Percentiles rank a stretch among this genome's conserved stretches.
These are phyloP conservation scores for Wasmannia auropunctata DNA, from an alignment of 1,140 invertebrate species.

Conservation along the genomic window DNA sequence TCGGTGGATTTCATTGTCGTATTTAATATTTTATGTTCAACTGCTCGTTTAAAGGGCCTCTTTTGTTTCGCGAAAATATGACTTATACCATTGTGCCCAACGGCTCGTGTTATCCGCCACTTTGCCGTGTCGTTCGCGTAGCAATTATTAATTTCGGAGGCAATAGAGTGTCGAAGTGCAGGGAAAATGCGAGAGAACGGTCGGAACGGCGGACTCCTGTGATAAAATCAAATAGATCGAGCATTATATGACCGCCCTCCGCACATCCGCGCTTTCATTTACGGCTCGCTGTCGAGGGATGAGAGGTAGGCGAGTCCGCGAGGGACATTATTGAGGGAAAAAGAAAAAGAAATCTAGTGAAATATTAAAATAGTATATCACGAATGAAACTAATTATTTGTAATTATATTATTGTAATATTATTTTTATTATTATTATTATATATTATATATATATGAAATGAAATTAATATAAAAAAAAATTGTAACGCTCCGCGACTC, in stretches of 20 bases:
- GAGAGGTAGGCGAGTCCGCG: neutral
- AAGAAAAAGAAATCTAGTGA: constrained; percentile 84
- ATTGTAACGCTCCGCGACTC: constrained; percentile 59
- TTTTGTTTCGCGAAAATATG: neutral
- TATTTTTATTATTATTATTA: constrained; percentile 76
- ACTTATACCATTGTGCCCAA: constrained; percentile 25
- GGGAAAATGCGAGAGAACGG: constrained; percentile 57
- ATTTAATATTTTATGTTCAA: neutral
- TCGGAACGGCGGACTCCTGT: constrained; percentile 80
- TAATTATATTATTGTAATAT: constrained; percentile 79
- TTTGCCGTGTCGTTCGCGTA: constrained; percentile 38
- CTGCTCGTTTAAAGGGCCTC: neutral
- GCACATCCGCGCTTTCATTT: constrained; percentile 34
- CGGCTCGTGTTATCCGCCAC: constrained; percentile 46
- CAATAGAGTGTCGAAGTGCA: constrained; percentile 58
- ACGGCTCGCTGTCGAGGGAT: neutral
- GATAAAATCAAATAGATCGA: constrained; percentile 81
- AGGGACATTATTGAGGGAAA: constrained; percentile 74
- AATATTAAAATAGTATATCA: constrained; percentile 80
- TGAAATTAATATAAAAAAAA: constrained; percentile 72
- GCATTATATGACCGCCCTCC: constrained; percentile 43
- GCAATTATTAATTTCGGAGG: constrained; percentile 28
- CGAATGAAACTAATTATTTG: constrained; percentile 76
- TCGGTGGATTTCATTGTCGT: neutral
- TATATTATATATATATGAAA: constrained; percentile 74